Conservation (phyloP, 2,113 vertebrate genomes). For the Syngnathus typhle region DNA sequence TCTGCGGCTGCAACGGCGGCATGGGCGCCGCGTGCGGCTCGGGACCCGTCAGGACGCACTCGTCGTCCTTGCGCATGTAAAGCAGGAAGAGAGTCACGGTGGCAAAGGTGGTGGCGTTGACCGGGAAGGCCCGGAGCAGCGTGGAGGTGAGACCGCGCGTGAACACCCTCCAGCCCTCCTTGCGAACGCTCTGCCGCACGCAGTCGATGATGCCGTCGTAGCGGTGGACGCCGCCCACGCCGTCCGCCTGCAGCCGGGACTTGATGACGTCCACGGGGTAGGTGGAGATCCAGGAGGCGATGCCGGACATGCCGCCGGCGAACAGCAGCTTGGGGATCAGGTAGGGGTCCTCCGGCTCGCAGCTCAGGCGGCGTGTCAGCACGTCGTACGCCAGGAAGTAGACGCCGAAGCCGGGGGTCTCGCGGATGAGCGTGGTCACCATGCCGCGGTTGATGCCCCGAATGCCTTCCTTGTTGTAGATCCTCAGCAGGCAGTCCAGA, state of each 20-base stretch:
- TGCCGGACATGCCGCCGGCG: constrained; percentile 88
- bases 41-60: constrained; percentile 67
- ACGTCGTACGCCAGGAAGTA: constrained; percentile 92
- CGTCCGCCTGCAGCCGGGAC: constrained; percentile 91
- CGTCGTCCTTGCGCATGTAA: constrained; percentile 77
- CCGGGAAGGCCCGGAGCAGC: constrained; percentile 88
- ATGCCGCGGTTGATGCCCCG: constrained; percentile 89
- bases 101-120: constrained; percentile 93
- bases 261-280: constrained; percentile 96
- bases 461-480: constrained; percentile 86
- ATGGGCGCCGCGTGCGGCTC: constrained; percentile 67
- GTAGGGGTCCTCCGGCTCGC: constrained; percentile 82
- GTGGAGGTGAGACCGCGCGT: constrained; percentile 90
- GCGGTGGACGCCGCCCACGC: constrained; percentile 76
- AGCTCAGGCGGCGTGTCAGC: constrained; percentile 82
- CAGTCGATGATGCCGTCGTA: constrained; percentile 90
- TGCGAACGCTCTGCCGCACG: constrained; percentile 77
- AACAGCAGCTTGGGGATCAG: constrained; percentile 93
- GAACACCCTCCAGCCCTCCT: constrained; percentile 88
- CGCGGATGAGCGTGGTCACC: constrained; percentile 86
- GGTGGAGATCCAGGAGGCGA: constrained; percentile 91
- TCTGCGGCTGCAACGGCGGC: constrained; percentile 73
- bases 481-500: constrained; percentile 88
- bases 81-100: constrained; percentile 89
- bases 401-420: constrained; percentile 92